Evolutionary conservation across 2,113 vertebrate genomes (phyloP).

Genomic region (Promerops cafer): DNA sequence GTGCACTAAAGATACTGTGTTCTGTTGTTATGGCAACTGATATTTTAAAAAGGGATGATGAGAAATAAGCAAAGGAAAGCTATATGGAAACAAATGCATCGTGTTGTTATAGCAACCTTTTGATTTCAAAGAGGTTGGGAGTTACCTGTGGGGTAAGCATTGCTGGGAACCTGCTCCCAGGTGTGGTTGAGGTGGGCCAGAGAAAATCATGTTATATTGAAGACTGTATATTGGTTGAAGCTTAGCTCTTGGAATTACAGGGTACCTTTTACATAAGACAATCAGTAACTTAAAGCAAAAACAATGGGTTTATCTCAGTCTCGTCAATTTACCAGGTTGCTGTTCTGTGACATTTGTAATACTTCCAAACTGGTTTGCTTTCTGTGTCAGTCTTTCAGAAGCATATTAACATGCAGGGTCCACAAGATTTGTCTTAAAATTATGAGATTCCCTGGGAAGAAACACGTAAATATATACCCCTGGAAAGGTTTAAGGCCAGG

Average conservation of each 20-base stretch:
- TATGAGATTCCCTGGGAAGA: neutral
- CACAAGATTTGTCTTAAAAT: neutral
- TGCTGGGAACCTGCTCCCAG: neutral
- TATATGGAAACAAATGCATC: neutral
- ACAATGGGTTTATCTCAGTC: neutral
- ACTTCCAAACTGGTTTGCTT: neutral
- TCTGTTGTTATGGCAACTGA: conserved; percentile 48
- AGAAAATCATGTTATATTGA: neutral
- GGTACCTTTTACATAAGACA: neutral
- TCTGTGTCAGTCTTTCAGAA: neutral
- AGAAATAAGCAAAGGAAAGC: neutral
- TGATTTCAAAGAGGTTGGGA: neutral
- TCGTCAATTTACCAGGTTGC: neutral
- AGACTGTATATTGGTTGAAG: neutral
- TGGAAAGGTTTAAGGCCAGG: neutral
- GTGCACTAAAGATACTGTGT: neutral
- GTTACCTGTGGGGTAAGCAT: neutral
- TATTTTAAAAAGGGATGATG: neutral
- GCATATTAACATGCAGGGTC: neutral
- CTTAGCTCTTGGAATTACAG: neutral
- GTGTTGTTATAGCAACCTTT: neutral
- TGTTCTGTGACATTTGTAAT: neutral
- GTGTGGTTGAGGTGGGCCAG: neutral
- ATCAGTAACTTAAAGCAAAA: neutral
- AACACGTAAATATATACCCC: neutral